These are phyloP conservation scores for Poecile montanus DNA, from an alignment of 2,797 vertebrate genomes.

Conservation along the genomic window DNA sequence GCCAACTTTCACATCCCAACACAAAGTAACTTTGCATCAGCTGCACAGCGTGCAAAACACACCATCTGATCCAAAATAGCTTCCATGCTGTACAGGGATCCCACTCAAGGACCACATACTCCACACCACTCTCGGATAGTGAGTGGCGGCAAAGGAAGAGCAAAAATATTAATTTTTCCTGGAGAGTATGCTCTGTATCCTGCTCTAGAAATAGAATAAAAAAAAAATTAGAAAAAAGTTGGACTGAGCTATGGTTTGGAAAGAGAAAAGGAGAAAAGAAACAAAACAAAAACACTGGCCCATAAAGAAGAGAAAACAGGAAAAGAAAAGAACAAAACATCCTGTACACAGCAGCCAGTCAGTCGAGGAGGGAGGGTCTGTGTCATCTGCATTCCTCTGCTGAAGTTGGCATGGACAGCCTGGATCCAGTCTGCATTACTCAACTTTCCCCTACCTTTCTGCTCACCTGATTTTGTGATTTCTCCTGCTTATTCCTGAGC, in stretches of 20 bases:
- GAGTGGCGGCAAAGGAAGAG: background rate
- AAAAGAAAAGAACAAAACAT: slow-evolving; percentile 72
- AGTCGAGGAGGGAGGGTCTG: slow-evolving; percentile 28
- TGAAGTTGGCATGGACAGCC: background rate
- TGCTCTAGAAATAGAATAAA: background rate
- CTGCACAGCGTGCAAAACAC: background rate
- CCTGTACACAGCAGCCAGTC: slow-evolving; percentile 58
- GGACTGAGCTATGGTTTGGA: slow-evolving; percentile 30
- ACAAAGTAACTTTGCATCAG: background rate
- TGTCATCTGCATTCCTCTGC: slow-evolving; percentile 29
- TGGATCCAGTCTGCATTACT: background rate
- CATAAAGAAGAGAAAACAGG: slow-evolving; percentile 69
- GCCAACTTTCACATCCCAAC: background rate
- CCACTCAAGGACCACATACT: background rate
- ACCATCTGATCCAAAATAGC: background rate
- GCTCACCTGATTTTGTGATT: accelerated
- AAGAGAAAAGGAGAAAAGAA: slow-evolving; percentile 62
- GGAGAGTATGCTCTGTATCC: background rate
- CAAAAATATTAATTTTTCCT: background rate
- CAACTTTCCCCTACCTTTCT: background rate
- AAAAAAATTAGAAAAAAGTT: background rate
- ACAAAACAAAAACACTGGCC: slow-evolving; percentile 57
- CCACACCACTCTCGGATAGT: background rate
- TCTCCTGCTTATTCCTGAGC: background rate
- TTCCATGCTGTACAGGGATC: background rate